phyloP scores from a whole-genome alignment of 92 coral and sea anemone genomes.

The Pocillopora grandis region DNA sequence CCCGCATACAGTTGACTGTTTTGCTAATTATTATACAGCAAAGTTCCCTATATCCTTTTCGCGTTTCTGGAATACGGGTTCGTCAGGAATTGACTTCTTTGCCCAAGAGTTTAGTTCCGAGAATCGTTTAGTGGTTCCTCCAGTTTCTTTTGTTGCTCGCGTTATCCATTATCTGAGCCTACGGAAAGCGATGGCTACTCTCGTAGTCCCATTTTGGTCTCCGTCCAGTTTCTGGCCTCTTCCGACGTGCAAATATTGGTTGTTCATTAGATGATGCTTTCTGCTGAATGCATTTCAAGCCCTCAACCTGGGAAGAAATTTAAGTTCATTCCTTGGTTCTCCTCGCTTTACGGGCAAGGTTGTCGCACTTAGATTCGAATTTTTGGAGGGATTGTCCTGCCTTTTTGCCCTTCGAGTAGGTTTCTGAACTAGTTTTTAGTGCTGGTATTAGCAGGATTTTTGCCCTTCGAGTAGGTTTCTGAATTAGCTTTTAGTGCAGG shows the following conservation, averaged over 20 bases:
- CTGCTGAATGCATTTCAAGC: too few relatives aligned
- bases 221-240: too few relatives aligned
- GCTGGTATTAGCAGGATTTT: too few relatives aligned
- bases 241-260: neutral
- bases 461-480: too few relatives aligned
- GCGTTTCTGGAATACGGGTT: constrained; percentile 4
- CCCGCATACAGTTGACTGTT: constrained; percentile 40
- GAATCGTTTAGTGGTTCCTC: constrained; percentile 42
- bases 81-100: constrained; percentile 4
- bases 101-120: neutral
- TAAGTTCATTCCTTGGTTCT: neutral
- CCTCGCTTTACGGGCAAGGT: neutral
- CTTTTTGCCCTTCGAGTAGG: too few relatives aligned
- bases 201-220: too few relatives aligned
- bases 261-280: too few relatives aligned
- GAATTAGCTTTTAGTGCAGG: too few relatives aligned
- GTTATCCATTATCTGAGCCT: neutral
- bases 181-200: too few relatives aligned
- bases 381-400: neutral
- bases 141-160: constrained; percentile 24
- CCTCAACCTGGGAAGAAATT: neutral
- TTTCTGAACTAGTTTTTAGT: too few relatives aligned
- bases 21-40: constrained; percentile 35
- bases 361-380: neutral
- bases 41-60: neutral